Conservation (phyloP, 2,113 vertebrate species). For the Trematocara unimaculatum region DNA sequence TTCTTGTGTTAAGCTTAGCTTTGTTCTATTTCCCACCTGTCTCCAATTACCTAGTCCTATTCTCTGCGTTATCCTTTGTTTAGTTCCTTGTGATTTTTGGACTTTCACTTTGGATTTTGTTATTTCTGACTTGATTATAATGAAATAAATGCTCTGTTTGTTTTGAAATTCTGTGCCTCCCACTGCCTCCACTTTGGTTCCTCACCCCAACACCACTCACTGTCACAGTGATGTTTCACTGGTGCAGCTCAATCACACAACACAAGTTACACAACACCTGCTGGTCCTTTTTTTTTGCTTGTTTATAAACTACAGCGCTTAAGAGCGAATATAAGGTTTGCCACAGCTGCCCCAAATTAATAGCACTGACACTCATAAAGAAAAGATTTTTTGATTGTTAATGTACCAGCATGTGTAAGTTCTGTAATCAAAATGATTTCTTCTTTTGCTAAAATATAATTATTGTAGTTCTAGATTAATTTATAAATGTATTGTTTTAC, state of each 20-base stretch:
- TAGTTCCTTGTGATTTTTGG: not conserved
- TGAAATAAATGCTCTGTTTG: not conserved
- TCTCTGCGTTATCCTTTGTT: not conserved
- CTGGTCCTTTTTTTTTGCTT: not conserved
- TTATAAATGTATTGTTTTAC: not conserved
- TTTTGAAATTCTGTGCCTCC: not conserved
- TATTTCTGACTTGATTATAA: not conserved
- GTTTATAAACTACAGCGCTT: not conserved
- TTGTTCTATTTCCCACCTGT: not conserved
- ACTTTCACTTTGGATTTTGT: not conserved
- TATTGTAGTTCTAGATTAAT: not conserved
- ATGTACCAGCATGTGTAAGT: not conserved
- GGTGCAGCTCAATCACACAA: not conserved
- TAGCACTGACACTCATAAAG: not conserved
- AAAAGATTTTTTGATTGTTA: not conserved
- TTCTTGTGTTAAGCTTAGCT: not conserved
- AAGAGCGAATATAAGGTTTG: not conserved
- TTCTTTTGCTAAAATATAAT: not conserved
- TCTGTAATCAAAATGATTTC: not conserved
- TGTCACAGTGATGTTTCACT: not conserved
- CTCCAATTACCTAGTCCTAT: not conserved
- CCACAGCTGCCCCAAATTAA: not conserved
- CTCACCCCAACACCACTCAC: not conserved
- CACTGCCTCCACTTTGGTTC: not conserved
- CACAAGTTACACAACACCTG: not conserved